phyloP scores from a whole-genome alignment of 2,113 vertebrate genomes.

The Lutjanus erythropterus region DNA sequence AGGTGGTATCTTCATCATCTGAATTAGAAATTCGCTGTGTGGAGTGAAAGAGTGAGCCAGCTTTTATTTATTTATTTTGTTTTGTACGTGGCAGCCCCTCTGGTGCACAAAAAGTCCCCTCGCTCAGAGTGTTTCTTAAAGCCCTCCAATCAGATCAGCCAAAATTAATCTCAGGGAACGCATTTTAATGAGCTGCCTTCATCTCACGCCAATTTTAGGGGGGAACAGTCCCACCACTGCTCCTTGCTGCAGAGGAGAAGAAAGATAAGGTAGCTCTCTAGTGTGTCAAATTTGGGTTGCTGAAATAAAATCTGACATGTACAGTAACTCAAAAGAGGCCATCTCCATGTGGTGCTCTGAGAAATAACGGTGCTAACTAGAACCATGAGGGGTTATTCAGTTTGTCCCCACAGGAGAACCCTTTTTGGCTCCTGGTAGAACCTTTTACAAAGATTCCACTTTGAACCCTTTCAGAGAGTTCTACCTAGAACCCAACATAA shows the following conservation, averaged over 20 bases:
- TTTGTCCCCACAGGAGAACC: too few relatives aligned
- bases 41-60: slow-evolving; percentile 27
- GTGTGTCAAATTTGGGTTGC: slow-evolving; percentile 37
- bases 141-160: slow-evolving; percentile 62
- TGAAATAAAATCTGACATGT: slow-evolving; percentile 42
- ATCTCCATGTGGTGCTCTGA: slow-evolving; percentile 1
- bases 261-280: slow-evolving; percentile 34
- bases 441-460: too few relatives aligned
- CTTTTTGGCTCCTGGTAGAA: too few relatives aligned
- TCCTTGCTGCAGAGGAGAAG: slow-evolving; percentile 27
- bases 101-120: slow-evolving; percentile 50
- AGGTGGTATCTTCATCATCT: slow-evolving; percentile 41
- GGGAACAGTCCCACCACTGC: slow-evolving; percentile 45
- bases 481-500: too few relatives aligned
- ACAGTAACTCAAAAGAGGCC: slow-evolving; percentile 20
- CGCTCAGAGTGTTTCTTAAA: slow-evolving; percentile 47
- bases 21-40: slow-evolving; percentile 36
- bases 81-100: slow-evolving; percentile 55
- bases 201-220: slow-evolving; percentile 61
- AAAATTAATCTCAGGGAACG: slow-evolving; percentile 65
- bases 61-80: slow-evolving; percentile 57
- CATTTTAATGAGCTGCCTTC: slow-evolving; percentile 75
- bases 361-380: too few relatives aligned
- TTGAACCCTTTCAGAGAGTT: too few relatives aligned
- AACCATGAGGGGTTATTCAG: too few relatives aligned